phyloP scores from a whole-genome alignment of 2,797 vertebrate species.

The Notoglanidium macrostoma region DNA sequence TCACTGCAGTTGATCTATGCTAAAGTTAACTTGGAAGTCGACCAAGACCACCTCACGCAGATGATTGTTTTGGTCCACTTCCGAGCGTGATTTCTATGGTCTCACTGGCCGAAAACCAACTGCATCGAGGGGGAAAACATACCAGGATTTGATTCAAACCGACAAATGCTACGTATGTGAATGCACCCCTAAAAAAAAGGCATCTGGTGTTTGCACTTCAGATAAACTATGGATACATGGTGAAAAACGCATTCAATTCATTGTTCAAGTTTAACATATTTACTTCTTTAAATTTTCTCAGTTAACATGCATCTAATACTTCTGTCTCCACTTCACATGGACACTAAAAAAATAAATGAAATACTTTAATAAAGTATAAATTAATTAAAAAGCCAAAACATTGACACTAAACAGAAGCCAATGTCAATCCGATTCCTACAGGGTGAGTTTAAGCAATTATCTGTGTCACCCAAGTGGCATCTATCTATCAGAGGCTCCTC shows the following conservation, averaged over 20 bases:
- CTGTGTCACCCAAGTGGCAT: neutral
- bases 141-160: neutral
- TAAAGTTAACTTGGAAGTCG: constrained; percentile 1
- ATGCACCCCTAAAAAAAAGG: neutral
- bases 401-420: neutral
- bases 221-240: neutral
- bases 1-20: neutral
- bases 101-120: neutral
- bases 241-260: neutral
- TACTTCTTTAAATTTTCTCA: neutral
- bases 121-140: neutral
- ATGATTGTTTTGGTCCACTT: neutral
- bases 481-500: neutral
- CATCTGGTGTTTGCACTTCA: neutral
- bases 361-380: neutral
- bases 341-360: neutral
- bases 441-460: neutral
- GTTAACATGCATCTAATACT: neutral
- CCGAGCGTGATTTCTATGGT: neutral
- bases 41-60: neutral
- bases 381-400: neutral
- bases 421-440: neutral
- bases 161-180: neutral
- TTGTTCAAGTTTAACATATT: neutral
- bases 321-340: neutral